These are phyloP conservation scores for Rhopilema esculentum DNA, from an alignment of 30 jellyfish, hydroid and myxozoan genomes.

Conservation along the genomic window DNA sequence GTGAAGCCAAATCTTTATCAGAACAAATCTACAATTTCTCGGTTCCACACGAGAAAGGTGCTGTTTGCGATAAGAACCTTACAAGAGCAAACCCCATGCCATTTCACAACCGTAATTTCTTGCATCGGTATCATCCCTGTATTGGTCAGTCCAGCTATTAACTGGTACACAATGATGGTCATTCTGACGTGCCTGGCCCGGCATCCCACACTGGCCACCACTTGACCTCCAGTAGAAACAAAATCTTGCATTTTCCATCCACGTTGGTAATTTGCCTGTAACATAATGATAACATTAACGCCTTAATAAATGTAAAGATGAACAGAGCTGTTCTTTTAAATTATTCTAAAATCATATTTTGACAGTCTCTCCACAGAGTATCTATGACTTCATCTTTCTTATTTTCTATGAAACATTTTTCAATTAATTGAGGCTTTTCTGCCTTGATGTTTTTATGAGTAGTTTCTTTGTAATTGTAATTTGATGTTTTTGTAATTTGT, in stretches of 20 bases:
- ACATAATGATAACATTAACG: neutral
- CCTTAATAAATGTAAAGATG: neutral
- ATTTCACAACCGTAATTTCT: conserved; percentile 65
- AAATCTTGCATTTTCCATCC: conserved; percentile 45
- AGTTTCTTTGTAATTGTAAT: too few species aligned
- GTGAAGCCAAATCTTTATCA: too few species aligned
- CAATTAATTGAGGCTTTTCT: too few species aligned
- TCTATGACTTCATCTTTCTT: too few species aligned
- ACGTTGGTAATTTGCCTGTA: conserved; percentile 58
- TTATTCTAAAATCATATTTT: too few species aligned
- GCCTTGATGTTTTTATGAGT: too few species aligned
- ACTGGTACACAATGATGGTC: conserved; percentile 62
- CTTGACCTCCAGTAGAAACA: conserved; percentile 67
- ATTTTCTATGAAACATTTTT: too few species aligned
- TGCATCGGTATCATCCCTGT: conserved; percentile 64
- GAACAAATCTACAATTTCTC: too few species aligned
- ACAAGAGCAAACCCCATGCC: conserved; percentile 74
- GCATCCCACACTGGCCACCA: conserved; percentile 77
- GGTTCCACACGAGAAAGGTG: too few species aligned
- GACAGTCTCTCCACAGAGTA: too few species aligned
- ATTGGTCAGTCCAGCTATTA: conserved; percentile 49
- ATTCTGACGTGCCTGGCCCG: conserved; percentile 4
- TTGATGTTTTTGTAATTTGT: too few species aligned
- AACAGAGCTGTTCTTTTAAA: neutral
- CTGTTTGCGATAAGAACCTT: too few species aligned